Base-by-base conservation (phyloP, 2,888 invertebrate genomes). In the Apantesis nais region DNA sequence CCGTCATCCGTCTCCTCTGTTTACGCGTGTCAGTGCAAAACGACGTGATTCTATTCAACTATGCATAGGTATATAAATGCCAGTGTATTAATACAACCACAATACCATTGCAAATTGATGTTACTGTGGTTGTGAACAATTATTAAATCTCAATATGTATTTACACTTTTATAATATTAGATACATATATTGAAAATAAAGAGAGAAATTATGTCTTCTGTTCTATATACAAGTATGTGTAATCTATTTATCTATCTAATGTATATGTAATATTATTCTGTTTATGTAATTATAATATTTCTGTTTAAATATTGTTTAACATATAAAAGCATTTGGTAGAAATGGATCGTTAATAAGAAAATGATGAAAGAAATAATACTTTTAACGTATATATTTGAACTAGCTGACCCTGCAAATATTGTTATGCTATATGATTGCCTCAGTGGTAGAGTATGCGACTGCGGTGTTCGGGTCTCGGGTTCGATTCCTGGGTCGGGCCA, bases 21-120 rank as follows among this genome's bases (percentile, higher is more conserved):
- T 87, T 87, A 86, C 85, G 83, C 82, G 77, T 81, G 86, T 83
- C 85, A 83, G 83, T 85, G 80, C 83, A 83, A 82, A 83, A 77
- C 82, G 83, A 85, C 85, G 84, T 79, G 81, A 83, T 85, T 81
- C 81, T 73, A 77, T 77, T 78, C 71, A 73, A 64, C 65, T 68
- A 64, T 70, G 75, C 71, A 67, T 67, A 41, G 60, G 65, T 60
- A 48, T 73, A 69, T 29, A 29, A 69, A 66, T 58, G 52, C 39
- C 25, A 31, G 9, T 62, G 41, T 66, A 29, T 70, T 52, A 31
- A 66, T 62, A n/a, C 48, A 52, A 9, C n/a, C 48, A 52, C 48
- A 2, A 64, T 60, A 64, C 25, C 29, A 31, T 55, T 63, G 44
- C 44, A 44, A 44, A 64, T 64, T 58, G 31, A 29, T 11, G 39